Evolutionary conservation across 2,113 vertebrate genomes (phyloP).

Genomic region (Cyrtonyx montezumae): DNA sequence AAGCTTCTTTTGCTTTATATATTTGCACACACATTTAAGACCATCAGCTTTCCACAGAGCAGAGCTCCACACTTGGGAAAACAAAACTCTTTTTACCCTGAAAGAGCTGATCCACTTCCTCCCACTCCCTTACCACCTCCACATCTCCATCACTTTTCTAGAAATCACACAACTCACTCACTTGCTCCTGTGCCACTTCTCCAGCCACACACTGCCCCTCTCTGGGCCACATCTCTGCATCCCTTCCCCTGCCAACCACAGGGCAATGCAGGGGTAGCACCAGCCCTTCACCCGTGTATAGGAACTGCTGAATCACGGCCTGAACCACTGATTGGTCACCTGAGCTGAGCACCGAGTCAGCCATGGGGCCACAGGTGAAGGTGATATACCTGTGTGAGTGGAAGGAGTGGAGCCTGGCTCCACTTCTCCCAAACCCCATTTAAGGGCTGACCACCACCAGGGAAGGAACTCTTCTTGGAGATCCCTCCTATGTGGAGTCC

Average conservation of each 20-base stretch:
- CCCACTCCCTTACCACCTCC: not conserved
- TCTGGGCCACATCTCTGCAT: rapidly evolving
- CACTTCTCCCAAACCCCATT: too few species aligned
- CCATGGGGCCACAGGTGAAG: too few species aligned
- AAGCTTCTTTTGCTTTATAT: not conserved
- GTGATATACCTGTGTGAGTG: too few species aligned
- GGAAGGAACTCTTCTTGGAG: too few species aligned
- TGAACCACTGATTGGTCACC: too few species aligned
- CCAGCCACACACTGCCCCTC: rapidly evolving
- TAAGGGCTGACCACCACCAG: too few species aligned
- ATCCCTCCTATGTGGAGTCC: too few species aligned
- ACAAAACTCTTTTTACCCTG: not conserved
- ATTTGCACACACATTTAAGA: not conserved
- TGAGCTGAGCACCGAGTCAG: too few species aligned
- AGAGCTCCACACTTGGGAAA: not conserved
- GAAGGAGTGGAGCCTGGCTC: too few species aligned
- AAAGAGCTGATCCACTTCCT: not conserved
- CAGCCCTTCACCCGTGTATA: rapidly evolving
- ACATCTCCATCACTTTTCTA: not conserved
- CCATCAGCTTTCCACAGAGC: not conserved
- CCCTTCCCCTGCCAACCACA: too few species aligned
- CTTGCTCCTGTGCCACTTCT: not conserved
- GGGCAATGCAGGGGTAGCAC: rapidly evolving
- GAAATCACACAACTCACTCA: rapidly evolving
- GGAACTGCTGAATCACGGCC: too few species aligned